Conservation (phyloP, 1,140 invertebrate species). For the Rhagoletis pomonella region DNA sequence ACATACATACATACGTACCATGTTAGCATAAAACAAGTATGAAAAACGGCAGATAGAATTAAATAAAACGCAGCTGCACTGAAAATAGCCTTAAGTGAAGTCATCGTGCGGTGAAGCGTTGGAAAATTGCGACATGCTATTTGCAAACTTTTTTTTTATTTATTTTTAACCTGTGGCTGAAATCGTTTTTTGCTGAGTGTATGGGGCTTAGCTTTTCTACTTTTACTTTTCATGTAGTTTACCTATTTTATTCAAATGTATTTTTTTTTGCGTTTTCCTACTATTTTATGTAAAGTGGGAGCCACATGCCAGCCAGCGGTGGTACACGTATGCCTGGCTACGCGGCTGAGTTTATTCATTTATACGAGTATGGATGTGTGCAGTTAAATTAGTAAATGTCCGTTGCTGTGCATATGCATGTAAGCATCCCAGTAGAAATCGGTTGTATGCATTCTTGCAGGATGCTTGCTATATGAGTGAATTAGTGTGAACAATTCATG, state of each 20-base stretch:
- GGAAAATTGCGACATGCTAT: not conserved
- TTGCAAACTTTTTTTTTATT: not conserved
- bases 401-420: constrained; percentile 5
- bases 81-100: not conserved
- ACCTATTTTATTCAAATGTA: not conserved
- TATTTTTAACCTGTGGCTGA: not conserved
- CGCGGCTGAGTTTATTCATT: not conserved
- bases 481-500: too few relatives aligned
- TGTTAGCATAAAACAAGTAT: not conserved
- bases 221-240: not conserved
- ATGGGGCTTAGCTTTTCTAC: too few relatives aligned
- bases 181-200: constrained; percentile 1
- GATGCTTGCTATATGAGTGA: too few relatives aligned
- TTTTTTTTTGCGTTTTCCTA: not conserved
- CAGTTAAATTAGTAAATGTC: constrained; percentile 9
- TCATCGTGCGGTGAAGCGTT: not conserved
- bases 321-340: not conserved
- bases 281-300: not conserved
- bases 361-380: not conserved
- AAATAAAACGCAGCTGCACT: not conserved
- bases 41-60: not conserved
- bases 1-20: too few relatives aligned
- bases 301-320: constrained; percentile 5
- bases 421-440: too few relatives aligned
- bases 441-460: too few relatives aligned